Evolutionary conservation across 2,797 vertebrate species (phyloP).

Genomic region (Vireo griseus): DNA sequence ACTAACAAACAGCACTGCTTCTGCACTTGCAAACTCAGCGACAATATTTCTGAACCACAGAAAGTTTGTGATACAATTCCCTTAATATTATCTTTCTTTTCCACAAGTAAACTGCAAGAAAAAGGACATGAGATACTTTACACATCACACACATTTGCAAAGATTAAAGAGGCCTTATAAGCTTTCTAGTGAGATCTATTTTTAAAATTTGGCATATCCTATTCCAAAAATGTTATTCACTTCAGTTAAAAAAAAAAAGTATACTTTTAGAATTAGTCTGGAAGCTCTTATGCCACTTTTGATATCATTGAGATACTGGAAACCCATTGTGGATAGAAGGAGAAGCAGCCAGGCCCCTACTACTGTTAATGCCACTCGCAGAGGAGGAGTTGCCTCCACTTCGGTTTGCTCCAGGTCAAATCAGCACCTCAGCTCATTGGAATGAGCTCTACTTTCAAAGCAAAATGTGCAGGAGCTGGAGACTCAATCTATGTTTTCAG

Average conservation of each 20-base stretch:
- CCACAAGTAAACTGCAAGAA: not conserved
- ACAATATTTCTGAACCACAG: not conserved
- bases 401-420: not conserved
- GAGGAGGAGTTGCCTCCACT: not conserved
- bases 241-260: not conserved
- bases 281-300: not conserved
- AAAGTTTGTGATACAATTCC: not conserved
- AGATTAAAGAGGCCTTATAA: not conserved
- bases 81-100: not conserved
- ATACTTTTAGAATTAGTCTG: not conserved
- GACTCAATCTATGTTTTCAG: not conserved
- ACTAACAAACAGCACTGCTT: not conserved
- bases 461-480: not conserved
- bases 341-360: not conserved
- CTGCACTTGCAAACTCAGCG: not conserved
- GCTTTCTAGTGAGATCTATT: not conserved
- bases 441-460: not conserved
- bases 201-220: not conserved
- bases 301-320: not conserved
- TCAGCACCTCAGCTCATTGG: accelerated
- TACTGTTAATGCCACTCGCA: accelerated
- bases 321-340: not conserved
- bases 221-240: not conserved
- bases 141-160: not conserved
- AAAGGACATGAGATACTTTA: not conserved